Evolutionary conservation across 2,888 invertebrate species (phyloP).

Genomic region (Drosophila mulleri): DNA sequence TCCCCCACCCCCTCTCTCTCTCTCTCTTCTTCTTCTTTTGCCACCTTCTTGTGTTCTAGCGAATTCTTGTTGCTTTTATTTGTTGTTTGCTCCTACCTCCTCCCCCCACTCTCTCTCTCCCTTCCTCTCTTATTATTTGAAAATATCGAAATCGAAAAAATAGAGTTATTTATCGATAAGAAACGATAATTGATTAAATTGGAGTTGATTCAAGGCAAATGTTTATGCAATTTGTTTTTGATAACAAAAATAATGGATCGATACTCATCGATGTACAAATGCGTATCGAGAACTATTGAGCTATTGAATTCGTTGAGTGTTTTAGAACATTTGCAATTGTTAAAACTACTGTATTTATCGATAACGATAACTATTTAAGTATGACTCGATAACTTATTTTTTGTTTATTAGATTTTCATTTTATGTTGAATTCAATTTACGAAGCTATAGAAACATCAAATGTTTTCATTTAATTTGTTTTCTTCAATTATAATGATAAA

Average conservation of each 20-base stretch:
- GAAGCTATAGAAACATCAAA: too few relatives aligned
- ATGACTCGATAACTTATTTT: background rate
- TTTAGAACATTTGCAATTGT: background rate
- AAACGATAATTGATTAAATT: background rate
- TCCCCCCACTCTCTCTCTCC: background rate
- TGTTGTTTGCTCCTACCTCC: constrained; percentile 7
- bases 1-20: background rate
- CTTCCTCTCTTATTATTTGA: background rate
- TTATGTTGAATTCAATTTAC: background rate
- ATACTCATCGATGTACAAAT: background rate
- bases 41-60: constrained; percentile 16
- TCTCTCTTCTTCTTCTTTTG: background rate
- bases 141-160: background rate
- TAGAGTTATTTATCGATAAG: background rate
- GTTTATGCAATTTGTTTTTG: background rate
- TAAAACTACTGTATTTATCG: background rate
- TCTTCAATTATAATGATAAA: background rate
- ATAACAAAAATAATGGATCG: background rate
- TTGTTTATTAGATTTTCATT: background rate
- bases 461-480: background rate
- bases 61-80: background rate
- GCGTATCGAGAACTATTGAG: background rate
- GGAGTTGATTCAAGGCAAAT: too few relatives aligned
- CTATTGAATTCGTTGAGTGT: background rate
- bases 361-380: background rate